These are phyloP conservation scores for Actinia equina DNA, from an alignment of 64 coral and sea anemone genomes.

Conservation along the genomic window DNA sequence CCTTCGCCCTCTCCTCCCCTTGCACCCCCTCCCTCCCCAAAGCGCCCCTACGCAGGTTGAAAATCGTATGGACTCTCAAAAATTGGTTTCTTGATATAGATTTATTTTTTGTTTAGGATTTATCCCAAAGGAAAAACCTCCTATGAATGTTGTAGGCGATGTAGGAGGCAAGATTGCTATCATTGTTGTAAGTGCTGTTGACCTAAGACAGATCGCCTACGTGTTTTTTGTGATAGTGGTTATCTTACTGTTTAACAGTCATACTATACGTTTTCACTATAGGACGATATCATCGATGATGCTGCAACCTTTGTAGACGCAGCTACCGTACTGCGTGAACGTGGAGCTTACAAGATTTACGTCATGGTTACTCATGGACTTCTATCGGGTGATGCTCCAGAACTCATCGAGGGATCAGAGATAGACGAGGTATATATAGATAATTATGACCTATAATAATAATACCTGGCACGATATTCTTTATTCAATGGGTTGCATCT, in stretches of 20 bases:
- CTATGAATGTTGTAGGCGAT: conserved; percentile 99
- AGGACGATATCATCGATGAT: conserved; percentile 96
- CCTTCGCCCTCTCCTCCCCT: too few relatives aligned
- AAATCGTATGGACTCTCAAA: too few relatives aligned
- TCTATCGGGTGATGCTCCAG: conserved; percentile 60
- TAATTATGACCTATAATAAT: too few relatives aligned
- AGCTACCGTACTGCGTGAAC: conserved; percentile 62
- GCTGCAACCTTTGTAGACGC: conserved; percentile 84
- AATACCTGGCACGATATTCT: too few relatives aligned
- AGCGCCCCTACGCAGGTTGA: too few relatives aligned
- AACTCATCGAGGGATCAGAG: conserved; percentile 71
- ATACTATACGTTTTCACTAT: background rate
- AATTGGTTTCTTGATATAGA: too few relatives aligned
- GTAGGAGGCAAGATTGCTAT: conserved; percentile 96
- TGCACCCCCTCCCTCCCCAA: too few relatives aligned
- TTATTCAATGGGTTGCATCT: too few relatives aligned
- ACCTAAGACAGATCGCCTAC: too few relatives aligned
- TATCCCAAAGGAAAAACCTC: conserved; percentile 96
- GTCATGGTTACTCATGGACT: conserved; percentile 98
- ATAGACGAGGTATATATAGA: conserved; percentile 77
- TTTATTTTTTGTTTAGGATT: conserved; percentile 51
- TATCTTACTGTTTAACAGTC: too few relatives aligned
- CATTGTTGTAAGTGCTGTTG: conserved; percentile 66
- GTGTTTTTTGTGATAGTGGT: too few relatives aligned
- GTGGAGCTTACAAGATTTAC: conserved; percentile 88